phyloP scores from a whole-genome alignment of 2,113 vertebrate species.

The Okapia johnstoni region DNA sequence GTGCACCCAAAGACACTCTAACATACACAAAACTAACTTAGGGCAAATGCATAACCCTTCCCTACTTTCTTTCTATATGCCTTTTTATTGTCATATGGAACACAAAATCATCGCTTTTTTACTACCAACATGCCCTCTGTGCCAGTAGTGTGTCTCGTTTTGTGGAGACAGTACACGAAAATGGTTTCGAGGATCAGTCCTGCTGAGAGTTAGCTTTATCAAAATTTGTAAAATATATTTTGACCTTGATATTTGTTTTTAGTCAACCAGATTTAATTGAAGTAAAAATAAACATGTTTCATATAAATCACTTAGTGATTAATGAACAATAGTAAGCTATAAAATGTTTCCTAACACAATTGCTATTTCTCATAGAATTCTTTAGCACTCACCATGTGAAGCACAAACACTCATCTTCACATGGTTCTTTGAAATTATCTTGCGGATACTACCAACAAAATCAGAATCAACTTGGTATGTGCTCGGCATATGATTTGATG shows the following conservation, averaged over 20 bases:
- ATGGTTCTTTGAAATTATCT: not conserved
- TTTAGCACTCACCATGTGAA: not conserved
- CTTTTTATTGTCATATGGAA: not conserved
- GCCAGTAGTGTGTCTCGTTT: not conserved
- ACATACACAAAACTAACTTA: not conserved
- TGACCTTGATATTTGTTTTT: not conserved
- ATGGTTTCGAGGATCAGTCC: not conserved
- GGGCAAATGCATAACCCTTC: not conserved
- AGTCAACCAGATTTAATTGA: not conserved
- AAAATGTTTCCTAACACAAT: not conserved
- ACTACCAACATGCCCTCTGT: not conserved
- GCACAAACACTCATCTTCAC: not conserved
- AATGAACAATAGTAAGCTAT: not conserved
- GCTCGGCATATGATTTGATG: not conserved
- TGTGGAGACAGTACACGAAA: not conserved
- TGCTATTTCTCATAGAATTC: not conserved
- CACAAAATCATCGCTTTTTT: not conserved
- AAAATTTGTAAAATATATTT: slow-evolving; percentile 8
- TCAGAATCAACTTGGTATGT: not conserved
- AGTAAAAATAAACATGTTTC: not conserved
- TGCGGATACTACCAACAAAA: not conserved
- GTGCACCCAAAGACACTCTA: not conserved
- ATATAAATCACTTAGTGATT: not conserved
- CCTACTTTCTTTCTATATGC: not conserved
- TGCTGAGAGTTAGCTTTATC: not conserved